Evolutionary conservation across 2,797 vertebrate genomes (phyloP).

Genomic region (Trachurus trachurus): DNA sequence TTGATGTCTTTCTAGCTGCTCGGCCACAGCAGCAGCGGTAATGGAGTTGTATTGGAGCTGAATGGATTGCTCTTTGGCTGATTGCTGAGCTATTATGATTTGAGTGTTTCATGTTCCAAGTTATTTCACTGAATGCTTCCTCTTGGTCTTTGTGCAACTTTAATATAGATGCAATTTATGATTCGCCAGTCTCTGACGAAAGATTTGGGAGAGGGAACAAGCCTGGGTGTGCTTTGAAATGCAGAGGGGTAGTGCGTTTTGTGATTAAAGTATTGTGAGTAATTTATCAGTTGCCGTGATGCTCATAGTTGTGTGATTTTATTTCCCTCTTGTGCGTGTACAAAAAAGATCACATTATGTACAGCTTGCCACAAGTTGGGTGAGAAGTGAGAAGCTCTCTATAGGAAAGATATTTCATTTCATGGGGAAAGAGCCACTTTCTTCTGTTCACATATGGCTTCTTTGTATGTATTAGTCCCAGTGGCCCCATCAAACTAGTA

Average conservation of each 20-base stretch:
- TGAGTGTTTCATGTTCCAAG: slow-evolving; percentile 49
- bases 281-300: slow-evolving; percentile 53
- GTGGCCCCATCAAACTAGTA: slow-evolving; percentile 48
- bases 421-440: slow-evolving; percentile 65
- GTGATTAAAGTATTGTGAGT: slow-evolving; percentile 37
- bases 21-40: slow-evolving; percentile 11
- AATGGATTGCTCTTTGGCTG: slow-evolving; percentile 38
- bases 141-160: slow-evolving; percentile 37
- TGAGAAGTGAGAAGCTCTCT: slow-evolving; percentile 67
- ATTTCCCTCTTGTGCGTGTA: slow-evolving; percentile 10
- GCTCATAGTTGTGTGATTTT: slow-evolving; percentile 43
- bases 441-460: slow-evolving; percentile 61
- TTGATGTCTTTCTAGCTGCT: slow-evolving; percentile 30
- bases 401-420: slow-evolving; percentile 74
- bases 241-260: slow-evolving; percentile 14
- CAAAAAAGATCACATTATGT: slow-evolving; percentile 17
- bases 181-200: slow-evolving; percentile 27
- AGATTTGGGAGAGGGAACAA: slow-evolving; percentile 39
- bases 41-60: slow-evolving; percentile 28
- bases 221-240: slow-evolving; percentile 37
- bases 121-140: slow-evolving; percentile 44
- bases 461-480: slow-evolving; percentile 59
- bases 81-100: slow-evolving; percentile 49
- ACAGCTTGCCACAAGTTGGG: slow-evolving; percentile 55
- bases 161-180: slow-evolving; percentile 46